Evolutionary conservation across 1,140 invertebrate species (phyloP), one percentile per base, ranked within the genome.

Genomic region (Akabosia matsudoensis): DNA sequence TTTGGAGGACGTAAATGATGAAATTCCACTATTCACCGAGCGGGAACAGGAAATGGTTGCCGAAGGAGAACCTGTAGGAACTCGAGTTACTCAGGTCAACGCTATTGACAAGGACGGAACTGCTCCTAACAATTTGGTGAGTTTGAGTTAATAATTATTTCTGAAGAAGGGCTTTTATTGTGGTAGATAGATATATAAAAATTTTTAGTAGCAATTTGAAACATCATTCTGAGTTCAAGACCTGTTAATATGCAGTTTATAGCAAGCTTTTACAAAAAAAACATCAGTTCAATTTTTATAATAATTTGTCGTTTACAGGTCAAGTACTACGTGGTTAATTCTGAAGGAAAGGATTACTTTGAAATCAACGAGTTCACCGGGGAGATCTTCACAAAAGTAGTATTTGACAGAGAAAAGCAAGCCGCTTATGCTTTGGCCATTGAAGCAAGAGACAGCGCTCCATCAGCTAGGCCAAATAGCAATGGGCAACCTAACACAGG

Each of bases 91-190:
- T 28, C 94, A 97, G 87, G 94, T 98, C 80, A 93, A 96, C 85
- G 96, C 97, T 28, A 94, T 95, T 67, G 97, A 99, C 87, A 95
- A 95, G 84, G 97, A 99, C 86, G 95, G 95, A 82, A 97, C 94
- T 30, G 93, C 92, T 82, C 95, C 94, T 26, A 96, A 96, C 85
- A 97, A 96, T 87, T 90, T 94, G 88, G 94, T 96, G 87, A 77
- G 79, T 80, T n/a, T 13, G 54, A 56, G 18, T 45, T 18, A 0
- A 74, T 52, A 14, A 16, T 28, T 61, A 45, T 81, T 73, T 34
- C n/a, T n/a, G n/a, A n/a, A n/a, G n/a, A n/a, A n/a, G n/a, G n/a
- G n/a, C n/a, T n/a, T n/a, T n/a, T n/a, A n/a, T n/a, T n/a, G n/a
- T n/a, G n/a, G n/a, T n/a, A n/a, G n/a, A n/a, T n/a, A n/a, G n/a